phyloP scores from a whole-genome alignment of 2,797 vertebrate genomes.

The Halcyon smyrnensis region DNA sequence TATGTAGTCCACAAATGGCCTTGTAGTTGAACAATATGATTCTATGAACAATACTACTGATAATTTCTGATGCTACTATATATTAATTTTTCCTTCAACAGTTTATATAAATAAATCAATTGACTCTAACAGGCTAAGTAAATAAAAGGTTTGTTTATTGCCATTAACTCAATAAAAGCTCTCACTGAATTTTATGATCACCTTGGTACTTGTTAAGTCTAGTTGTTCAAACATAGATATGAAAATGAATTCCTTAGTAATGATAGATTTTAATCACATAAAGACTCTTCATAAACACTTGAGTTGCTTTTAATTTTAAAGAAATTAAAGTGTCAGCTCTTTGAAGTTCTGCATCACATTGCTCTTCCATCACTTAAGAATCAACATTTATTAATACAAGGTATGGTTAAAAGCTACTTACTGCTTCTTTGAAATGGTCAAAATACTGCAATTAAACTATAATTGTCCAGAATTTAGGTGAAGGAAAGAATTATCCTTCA shows the following conservation, averaged over 20 bases:
- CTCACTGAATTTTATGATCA: background rate
- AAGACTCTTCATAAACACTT: background rate
- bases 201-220: background rate
- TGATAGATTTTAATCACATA: background rate
- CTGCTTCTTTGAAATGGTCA: background rate
- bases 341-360: background rate
- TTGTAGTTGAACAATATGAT: background rate
- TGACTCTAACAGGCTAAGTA: background rate
- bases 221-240: background rate
- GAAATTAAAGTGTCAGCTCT: background rate
- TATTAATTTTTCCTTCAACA: background rate
- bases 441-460: background rate
- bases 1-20: background rate
- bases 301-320: conserved; percentile 19
- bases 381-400: background rate
- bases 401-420: background rate
- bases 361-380: background rate
- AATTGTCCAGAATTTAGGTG: background rate
- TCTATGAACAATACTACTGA: background rate
- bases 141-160: conserved; percentile 2
- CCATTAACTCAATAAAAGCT: background rate
- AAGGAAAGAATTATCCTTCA: background rate
- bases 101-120: background rate
- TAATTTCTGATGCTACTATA: background rate
- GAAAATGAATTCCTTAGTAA: background rate